These are phyloP conservation scores for Lordiphosa andalusiaca DNA, from an alignment of 2,888 invertebrate species.

Conservation along the genomic window DNA sequence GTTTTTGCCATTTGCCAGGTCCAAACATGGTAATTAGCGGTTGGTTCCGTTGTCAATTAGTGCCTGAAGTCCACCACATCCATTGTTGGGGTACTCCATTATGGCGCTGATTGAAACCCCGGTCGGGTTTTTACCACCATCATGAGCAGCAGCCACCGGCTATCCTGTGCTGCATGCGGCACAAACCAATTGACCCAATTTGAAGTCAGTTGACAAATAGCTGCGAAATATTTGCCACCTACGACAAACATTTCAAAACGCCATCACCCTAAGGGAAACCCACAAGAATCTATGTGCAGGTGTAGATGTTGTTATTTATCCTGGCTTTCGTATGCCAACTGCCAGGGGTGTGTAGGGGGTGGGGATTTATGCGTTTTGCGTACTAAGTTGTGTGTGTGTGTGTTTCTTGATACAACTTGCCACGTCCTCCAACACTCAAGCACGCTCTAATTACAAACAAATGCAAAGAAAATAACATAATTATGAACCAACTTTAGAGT, in stretches of 20 bases:
- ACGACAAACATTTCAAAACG: slow-evolving; percentile 25
- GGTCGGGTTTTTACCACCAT: slow-evolving; percentile 38
- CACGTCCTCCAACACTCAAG: no score
- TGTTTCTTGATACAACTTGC: background rate
- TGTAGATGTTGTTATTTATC: no score
- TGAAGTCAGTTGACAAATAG: slow-evolving; percentile 67
- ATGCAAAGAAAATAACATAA: no score
- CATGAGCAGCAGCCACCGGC: background rate
- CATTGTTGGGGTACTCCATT: slow-evolving; percentile 49
- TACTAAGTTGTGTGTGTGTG: slow-evolving; percentile 15
- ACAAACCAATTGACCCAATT: slow-evolving; percentile 73
- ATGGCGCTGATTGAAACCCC: slow-evolving; percentile 53
- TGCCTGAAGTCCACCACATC: slow-evolving; percentile 51
- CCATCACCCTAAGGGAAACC: slow-evolving; percentile 2
- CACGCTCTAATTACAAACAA: no score
- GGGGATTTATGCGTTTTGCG: no score
- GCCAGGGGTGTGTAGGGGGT: background rate
- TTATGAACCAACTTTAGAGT: no score
- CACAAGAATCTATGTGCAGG: background rate
- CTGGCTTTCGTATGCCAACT: slow-evolving; percentile 5
- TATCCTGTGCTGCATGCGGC: slow-evolving; percentile 47
- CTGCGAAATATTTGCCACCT: slow-evolving; percentile 60
- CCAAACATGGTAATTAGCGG: slow-evolving; percentile 37
- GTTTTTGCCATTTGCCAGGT: slow-evolving; percentile 13
- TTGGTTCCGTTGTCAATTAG: slow-evolving; percentile 54